Conservation (phyloP, 1,140 invertebrate species). For the Solenopsis invicta region DNA sequence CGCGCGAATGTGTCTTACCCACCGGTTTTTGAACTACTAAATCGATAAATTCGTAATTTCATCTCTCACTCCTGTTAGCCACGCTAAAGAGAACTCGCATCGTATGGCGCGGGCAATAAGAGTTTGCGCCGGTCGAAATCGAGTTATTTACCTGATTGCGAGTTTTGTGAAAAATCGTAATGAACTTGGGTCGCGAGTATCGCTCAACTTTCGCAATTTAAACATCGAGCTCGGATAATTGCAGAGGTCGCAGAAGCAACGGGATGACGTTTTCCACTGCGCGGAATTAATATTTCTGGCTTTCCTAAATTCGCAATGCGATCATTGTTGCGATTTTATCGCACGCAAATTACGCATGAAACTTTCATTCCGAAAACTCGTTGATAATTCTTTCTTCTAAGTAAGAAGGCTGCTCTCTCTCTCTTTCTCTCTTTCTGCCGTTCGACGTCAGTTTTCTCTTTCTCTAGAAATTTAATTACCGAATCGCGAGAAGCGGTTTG, state of each 20-base stretch:
- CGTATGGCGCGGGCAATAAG: slow-evolving; percentile 59
- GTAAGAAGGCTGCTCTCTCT: not conserved
- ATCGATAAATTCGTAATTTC: slow-evolving; percentile 64
- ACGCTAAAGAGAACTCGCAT: slow-evolving; percentile 52
- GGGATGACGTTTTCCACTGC: not conserved
- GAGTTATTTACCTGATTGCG: slow-evolving; percentile 65
- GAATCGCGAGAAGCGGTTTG: slow-evolving; percentile 12
- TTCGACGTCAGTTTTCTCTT: slow-evolving; percentile 3
- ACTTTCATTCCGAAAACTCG: not conserved
- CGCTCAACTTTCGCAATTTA: slow-evolving; percentile 64
- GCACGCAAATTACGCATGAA: slow-evolving; percentile 19
- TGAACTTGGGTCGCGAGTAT: slow-evolving; percentile 61
- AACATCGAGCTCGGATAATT: slow-evolving; percentile 54
- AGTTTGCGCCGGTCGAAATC: slow-evolving; percentile 55
- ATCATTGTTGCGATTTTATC: slow-evolving; percentile 50
- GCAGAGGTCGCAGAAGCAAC: slow-evolving; percentile 49
- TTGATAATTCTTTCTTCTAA: slow-evolving; percentile 24
- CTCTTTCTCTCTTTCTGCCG: too few relatives aligned
- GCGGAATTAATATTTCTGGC: slow-evolving; percentile 41
- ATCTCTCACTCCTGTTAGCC: slow-evolving; percentile 52
- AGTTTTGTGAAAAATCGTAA: slow-evolving; percentile 65
- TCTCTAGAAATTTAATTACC: slow-evolving; percentile 50
- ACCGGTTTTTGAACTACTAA: slow-evolving; percentile 54
- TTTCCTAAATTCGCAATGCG: slow-evolving; percentile 32
- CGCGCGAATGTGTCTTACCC: slow-evolving; percentile 11